Conservation (phyloP, 2,797 vertebrate genomes). For the Atherinosoma microstoma region DNA sequence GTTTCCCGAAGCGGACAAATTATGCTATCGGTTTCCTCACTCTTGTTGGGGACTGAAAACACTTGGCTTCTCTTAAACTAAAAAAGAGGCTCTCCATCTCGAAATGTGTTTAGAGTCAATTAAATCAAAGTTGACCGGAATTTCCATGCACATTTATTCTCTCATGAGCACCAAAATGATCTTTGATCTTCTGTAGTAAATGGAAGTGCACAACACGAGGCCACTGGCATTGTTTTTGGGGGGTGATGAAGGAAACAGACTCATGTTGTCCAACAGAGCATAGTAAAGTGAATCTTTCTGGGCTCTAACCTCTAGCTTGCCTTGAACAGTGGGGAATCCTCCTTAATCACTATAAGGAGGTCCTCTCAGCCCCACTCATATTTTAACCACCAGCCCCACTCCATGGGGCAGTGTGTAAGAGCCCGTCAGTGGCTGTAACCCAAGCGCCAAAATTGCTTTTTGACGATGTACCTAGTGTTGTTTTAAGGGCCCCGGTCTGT, state of each 20-base stretch:
- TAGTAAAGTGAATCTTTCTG: constrained; percentile 83
- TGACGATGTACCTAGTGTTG: constrained; percentile 85
- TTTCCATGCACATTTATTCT: constrained; percentile 44
- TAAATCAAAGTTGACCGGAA: constrained; percentile 59
- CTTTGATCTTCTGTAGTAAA: constrained; percentile 44
- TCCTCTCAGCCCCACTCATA: constrained; percentile 85
- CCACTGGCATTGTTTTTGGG: constrained; percentile 40
- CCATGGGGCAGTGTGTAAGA: constrained; percentile 82
- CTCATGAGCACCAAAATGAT: constrained; percentile 38
- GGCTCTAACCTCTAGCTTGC: constrained; percentile 78
- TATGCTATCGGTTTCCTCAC: constrained; percentile 89
- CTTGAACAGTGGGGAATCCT: constrained; percentile 88
- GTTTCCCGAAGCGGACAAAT: constrained; percentile 88
- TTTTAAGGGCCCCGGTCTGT: constrained; percentile 82
- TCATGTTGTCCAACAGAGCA: constrained; percentile 86
- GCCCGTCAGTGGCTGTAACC: constrained; percentile 79
- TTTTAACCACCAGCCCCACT: constrained; percentile 85
- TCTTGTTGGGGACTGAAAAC: constrained; percentile 51
- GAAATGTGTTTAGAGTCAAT: constrained; percentile 63
- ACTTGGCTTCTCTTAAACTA: constrained; percentile 40
- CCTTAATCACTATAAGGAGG: constrained; percentile 89
- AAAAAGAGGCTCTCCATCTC: constrained; percentile 63
- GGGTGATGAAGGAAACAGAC: constrained; percentile 79
- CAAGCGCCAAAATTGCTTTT: constrained; percentile 83
- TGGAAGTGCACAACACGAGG: not conserved